Base-by-base conservation (phyloP, 2,113 vertebrate species). In the Catagonus wagneri region DNA sequence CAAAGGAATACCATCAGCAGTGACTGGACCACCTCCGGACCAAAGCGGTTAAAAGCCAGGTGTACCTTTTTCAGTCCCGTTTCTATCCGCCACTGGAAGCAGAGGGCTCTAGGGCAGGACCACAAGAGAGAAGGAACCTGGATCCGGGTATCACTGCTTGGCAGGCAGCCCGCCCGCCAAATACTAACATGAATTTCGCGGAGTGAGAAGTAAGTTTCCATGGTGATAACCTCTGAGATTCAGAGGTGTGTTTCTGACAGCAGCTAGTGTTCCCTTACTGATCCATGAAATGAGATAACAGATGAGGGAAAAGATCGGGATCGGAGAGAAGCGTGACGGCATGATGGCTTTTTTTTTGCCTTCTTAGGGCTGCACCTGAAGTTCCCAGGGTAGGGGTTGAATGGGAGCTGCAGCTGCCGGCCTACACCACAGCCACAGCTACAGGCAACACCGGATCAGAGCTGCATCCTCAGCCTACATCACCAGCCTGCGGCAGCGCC, bases 241-340 rank as follows among this genome's bases (percentile, higher is more conserved):
- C 50, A 27, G 66, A 76, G 44, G 68, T 39, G 27, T 89, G 2
- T 23, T 23, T 58, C 72, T 52, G 68, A 76, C 32, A 44, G 56
- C 6, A 16, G 71, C 50, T 79, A 11, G 19, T 19, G 6, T 60
- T 39, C 14, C 9, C 44, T n/a, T 11, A 17, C 56, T 54, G 58
- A 32, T 7, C 1, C 56, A 32, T 7, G 7, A 4, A 19, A 69
- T 2, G 14, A 17, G 29, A 36, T 50, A 1, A 34, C 7, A 13
- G 65, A 25, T 12, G 27, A 27, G 75, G 50, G 76, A 25, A 1
- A 44, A 20, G 61, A 3, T n/a, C 15, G 20, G 10, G 44, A 9
- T 0, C 1, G n/a, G 69, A 78, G 36, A 36, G 39, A 11, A 27
- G 20, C 2, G 1, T 0, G 52, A 16, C 0, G 10, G 4, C 22